A percentile compares a stretch with the other conserved stretches of the same genome.
Evolutionary conservation across 2,797 vertebrate species (phyloP).

Genomic region (Momotus momota): DNA sequence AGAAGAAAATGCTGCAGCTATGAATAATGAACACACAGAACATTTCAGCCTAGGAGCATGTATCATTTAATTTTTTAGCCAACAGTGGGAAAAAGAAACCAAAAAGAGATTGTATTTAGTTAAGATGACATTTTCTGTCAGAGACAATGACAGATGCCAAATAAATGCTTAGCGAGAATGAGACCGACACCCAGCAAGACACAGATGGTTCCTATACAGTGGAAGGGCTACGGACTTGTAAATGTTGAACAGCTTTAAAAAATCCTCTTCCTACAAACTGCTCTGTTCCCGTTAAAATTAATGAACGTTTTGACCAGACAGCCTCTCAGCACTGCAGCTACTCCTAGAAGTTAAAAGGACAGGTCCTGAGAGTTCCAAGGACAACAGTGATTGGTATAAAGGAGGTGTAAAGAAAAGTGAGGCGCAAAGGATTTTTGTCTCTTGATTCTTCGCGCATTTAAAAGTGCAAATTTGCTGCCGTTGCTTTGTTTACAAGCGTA

Average conservation of each 20-base stretch:
- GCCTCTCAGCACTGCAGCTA: not conserved
- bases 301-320: not conserved
- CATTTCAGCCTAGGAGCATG: not conserved
- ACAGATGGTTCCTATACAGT: not conserved
- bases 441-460: not conserved
- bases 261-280: not conserved
- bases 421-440: not conserved
- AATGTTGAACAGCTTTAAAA: not conserved
- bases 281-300: not conserved
- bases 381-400: not conserved
- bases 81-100: not conserved
- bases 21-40: not conserved
- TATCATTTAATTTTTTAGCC: not conserved
- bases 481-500: not conserved
- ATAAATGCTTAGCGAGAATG: not conserved
- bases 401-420: not conserved
- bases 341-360: not conserved
- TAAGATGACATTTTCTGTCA: not conserved
- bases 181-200: not conserved
- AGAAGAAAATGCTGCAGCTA: not conserved
- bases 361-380: not conserved
- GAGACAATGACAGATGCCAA: not conserved
- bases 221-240: not conserved
- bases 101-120: not conserved
- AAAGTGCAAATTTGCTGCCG: not conserved